phyloP scores from a whole-genome alignment of 1,140 invertebrate genomes.

The Eupristina koningsbergeri region DNA sequence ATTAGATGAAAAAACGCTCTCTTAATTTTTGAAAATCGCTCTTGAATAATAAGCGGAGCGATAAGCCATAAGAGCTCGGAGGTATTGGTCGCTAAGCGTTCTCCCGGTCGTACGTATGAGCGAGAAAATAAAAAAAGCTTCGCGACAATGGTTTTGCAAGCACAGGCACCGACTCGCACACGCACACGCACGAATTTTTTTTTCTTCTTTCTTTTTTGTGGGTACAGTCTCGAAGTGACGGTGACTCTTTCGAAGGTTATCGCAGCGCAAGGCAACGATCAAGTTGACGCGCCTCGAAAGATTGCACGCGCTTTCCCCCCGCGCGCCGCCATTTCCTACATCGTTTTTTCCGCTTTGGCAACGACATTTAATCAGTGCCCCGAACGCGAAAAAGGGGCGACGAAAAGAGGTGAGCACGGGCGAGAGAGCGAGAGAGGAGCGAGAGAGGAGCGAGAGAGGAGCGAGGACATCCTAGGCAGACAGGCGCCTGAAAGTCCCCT shows the following conservation, averaged over 20 bases:
- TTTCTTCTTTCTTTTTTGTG: no score
- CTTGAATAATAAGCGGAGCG: no score
- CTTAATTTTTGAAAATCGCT: no score
- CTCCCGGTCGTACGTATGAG: background rate
- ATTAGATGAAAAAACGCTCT: no score
- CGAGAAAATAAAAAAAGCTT: background rate
- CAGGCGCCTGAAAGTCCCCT: conserved; percentile 1
- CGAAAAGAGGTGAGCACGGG: background rate
- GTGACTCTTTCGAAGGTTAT: conserved; percentile 47
- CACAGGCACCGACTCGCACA: conserved; percentile 28
- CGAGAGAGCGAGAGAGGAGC: background rate
- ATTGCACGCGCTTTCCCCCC: conserved; percentile 9
- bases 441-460: no score
- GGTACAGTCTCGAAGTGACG: background rate
- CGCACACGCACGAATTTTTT: no score
- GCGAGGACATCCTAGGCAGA: background rate
- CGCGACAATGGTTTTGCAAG: background rate
- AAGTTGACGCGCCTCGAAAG: background rate
- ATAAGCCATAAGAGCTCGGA: no score
- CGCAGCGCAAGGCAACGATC: background rate
- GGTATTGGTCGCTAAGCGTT: no score
- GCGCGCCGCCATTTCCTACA: background rate
- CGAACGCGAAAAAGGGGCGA: background rate
- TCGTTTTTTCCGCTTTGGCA: background rate
- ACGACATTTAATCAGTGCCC: background rate